A percentile compares a stretch with the other conserved stretches of the same genome.
These are phyloP conservation scores for Sialis fuliginosa DNA, from an alignment of 2,888 invertebrate genomes.

Conservation along the genomic window DNA sequence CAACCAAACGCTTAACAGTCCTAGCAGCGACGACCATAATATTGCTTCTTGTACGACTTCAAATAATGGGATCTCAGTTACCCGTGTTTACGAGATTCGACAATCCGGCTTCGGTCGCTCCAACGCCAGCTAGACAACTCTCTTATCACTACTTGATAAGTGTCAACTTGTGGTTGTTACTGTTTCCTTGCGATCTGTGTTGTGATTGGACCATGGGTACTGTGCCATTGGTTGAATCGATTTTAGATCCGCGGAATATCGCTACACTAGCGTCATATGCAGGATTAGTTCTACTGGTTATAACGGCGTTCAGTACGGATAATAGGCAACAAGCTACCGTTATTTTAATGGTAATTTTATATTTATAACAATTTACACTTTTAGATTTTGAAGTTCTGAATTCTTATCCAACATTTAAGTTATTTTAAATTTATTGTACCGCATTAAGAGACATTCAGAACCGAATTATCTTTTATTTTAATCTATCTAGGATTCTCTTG, in stretches of 20 bases:
- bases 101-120: constrained; percentile 87
- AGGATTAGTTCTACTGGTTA: constrained; percentile 37
- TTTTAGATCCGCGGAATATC: constrained; percentile 65
- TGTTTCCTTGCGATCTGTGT: constrained; percentile 79
- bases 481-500: too few relatives aligned
- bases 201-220: constrained; percentile 99
- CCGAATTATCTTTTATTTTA: too few relatives aligned
- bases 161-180: constrained; percentile 76
- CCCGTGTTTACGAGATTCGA: constrained; percentile 94
- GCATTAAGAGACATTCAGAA: too few relatives aligned
- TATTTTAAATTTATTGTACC: too few relatives aligned
- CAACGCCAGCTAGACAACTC: constrained; percentile 67
- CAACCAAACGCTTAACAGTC: constrained; percentile 59
- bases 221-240: constrained; percentile 64
- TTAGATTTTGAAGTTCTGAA: too few relatives aligned
- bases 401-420: too few relatives aligned
- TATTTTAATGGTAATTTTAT: constrained; percentile 40
- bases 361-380: too few relatives aligned
- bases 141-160: constrained; percentile 87
- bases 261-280: constrained; percentile 54
- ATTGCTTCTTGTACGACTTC: constrained; percentile 66
- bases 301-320: constrained; percentile 34
- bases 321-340: constrained; percentile 44
- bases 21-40: constrained; percentile 63
- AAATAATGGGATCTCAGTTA: constrained; percentile 91